phyloP scores from a whole-genome alignment of 2,888 invertebrate species.

The Drosophila greeni region DNA sequence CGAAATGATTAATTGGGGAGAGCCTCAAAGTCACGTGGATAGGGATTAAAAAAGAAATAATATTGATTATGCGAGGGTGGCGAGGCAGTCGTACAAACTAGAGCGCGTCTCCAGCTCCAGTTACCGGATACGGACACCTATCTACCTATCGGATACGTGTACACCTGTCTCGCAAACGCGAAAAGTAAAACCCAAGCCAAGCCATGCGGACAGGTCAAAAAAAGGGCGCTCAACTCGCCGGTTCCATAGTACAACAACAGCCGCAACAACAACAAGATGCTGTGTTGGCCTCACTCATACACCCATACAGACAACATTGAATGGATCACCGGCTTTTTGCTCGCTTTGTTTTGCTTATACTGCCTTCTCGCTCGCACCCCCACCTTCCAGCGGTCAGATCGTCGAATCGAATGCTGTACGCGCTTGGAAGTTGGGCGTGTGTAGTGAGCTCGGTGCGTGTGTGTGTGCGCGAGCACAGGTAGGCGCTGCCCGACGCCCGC shows the following conservation, averaged over 20 bases:
- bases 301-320: conserved; percentile 34
- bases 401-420: conserved; percentile 64
- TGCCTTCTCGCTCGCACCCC: conserved; percentile 56
- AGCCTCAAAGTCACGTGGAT: conserved; percentile 48
- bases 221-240: conserved; percentile 66
- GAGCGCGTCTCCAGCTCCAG: conserved; percentile 18
- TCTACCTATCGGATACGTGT: conserved; percentile 14
- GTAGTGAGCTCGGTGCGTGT: conserved; percentile 9
- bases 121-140: conserved; percentile 18
- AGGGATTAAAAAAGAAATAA: conserved; percentile 30
- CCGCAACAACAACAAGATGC: conserved; percentile 54
- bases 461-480: conserved; percentile 54
- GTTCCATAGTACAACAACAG: conserved; percentile 44
- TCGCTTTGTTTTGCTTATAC: conserved; percentile 59
- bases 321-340: conserved; percentile 72
- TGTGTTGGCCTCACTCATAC: conserved; percentile 58
- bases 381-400: conserved; percentile 30
- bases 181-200: conserved; percentile 39
- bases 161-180: conserved; percentile 38
- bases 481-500: conserved; percentile 40
- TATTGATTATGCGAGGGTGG: conserved; percentile 41
- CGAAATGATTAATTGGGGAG: conserved; percentile 53
- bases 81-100: conserved; percentile 7
- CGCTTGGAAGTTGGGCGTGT: conserved; percentile 49
- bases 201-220: conserved; percentile 57